phyloP scores from a whole-genome alignment of 64 coral and sea anemone genomes.

The Actinia tenebrosa region DNA sequence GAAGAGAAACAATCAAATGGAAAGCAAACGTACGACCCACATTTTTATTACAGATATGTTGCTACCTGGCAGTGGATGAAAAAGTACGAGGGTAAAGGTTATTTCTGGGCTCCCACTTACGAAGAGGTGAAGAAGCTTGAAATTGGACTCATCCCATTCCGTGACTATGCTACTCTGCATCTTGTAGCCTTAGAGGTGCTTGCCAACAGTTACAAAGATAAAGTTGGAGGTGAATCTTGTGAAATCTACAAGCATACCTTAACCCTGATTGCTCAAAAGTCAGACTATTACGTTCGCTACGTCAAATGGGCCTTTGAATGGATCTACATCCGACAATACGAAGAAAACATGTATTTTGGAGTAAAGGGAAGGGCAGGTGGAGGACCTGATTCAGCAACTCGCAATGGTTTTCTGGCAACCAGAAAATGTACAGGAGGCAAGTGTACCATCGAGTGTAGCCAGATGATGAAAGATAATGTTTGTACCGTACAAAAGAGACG shows the following conservation, averaged over 20 bases:
- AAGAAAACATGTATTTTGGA: conserved; percentile 3
- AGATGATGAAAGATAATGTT: neutral
- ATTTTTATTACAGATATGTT: neutral
- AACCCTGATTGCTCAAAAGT: neutral
- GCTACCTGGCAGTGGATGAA: neutral
- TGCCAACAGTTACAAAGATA: neutral
- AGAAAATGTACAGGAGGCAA: neutral
- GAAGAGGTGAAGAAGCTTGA: conserved; percentile 3
- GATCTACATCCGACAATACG: neutral
- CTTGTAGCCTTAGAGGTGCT: neutral
- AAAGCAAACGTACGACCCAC: neutral
- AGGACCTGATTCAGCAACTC: neutral
- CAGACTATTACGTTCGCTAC: neutral
- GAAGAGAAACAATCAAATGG: no score
- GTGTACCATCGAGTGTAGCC: neutral
- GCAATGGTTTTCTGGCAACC: neutral
- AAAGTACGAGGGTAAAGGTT: neutral
- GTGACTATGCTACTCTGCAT: neutral
- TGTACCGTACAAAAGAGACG: neutral
- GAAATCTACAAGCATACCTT: neutral
- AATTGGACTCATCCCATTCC: neutral
- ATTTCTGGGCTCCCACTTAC: neutral
- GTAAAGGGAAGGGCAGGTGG: neutral
- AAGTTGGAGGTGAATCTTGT: neutral
- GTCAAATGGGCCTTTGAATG: conserved; percentile 9